phyloP scores from a whole-genome alignment of 2,797 vertebrate species.

The Enteromius unitaeniatus region DNA sequence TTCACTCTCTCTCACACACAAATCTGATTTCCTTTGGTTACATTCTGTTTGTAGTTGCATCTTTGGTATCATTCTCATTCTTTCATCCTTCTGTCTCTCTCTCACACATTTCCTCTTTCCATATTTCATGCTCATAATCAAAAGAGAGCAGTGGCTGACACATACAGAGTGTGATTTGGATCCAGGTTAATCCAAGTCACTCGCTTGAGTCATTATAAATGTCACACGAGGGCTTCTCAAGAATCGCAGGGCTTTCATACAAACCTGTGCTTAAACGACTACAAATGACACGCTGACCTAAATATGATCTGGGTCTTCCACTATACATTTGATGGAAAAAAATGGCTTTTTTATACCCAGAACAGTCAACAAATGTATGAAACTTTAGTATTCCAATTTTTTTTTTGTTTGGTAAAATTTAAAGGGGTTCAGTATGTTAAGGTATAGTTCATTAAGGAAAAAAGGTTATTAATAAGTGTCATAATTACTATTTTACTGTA shows the following conservation, averaged over 20 bases:
- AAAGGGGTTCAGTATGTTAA: not conserved
- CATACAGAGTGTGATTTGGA: conserved; percentile 27
- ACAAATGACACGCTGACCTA: not conserved
- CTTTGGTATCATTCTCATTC: conserved; percentile 9
- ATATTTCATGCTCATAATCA: conserved; percentile 37
- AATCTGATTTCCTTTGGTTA: conserved; percentile 13
- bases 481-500: no score
- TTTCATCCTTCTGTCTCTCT: conserved; percentile 18
- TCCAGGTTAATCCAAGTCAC: conserved; percentile 54
- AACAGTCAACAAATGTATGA: not conserved
- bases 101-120: not conserved
- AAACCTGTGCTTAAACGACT: not conserved
- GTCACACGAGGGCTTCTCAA: conserved; percentile 15
- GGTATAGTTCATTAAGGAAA: not conserved
- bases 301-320: not conserved
- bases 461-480: no score
- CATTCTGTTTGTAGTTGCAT: conserved; percentile 38
- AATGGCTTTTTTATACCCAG: not conserved
- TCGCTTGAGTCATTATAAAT: conserved; percentile 46
- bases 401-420: conserved; percentile 17
- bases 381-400: conserved; percentile 8
- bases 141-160: conserved; percentile 28
- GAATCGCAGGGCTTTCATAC: conserved; percentile 10
- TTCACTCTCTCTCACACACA: conserved; percentile 13
- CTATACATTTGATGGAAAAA: not conserved